Evolutionary conservation across 2,113 vertebrate genomes (phyloP), one percentile per base, ranked within the genome.

Genomic region (Petrocephalus zakoni): DNA sequence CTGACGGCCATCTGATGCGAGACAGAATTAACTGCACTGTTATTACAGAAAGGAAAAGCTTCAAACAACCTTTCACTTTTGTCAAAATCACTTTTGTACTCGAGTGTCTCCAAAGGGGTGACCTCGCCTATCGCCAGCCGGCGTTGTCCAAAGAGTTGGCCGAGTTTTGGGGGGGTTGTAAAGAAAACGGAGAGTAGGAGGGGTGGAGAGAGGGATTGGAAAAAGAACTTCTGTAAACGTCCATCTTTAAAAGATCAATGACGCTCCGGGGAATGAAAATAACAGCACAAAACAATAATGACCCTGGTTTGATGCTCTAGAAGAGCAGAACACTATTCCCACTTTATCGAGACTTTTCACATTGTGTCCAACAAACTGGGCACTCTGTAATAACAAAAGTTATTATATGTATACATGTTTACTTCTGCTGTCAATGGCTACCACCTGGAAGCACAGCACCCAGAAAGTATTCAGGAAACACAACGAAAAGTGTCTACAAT

Each of bases 231-330:
- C 19, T 11, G 21, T 56, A 88, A 83, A 61, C 6, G 21, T 42
- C 55, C 78, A 34, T 29, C 75, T 42, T 88, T 64, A 51, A 88
- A 85, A 84, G 52, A 53, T 84, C 88, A 85, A 46, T 49, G 56
- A 84, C 61, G 25, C 53, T 5, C n/a, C 25, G 29, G 68, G 9
- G 29, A 22, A 42, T 17, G 9, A 49, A 34, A 75, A 37, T 84
- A 34, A 52, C 75, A 34, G 34, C 75, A 58, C 15, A 83, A 61
- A 42, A 81, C 78, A 83, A 83, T 52, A 61, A 88, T 29, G 37
- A 55, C 72, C 15, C 19, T 19, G 10, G 52, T 25, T 82, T 34
- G 8, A 87, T 72, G 46, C 15, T 72, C 86, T 21, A 25, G 6
- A 52, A 52, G 51, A 47, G 78, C 37, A 75, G 29, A 34, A 88